Conservation (phyloP, 2,888 invertebrate species). For the Calephelis perditalis region DNA sequence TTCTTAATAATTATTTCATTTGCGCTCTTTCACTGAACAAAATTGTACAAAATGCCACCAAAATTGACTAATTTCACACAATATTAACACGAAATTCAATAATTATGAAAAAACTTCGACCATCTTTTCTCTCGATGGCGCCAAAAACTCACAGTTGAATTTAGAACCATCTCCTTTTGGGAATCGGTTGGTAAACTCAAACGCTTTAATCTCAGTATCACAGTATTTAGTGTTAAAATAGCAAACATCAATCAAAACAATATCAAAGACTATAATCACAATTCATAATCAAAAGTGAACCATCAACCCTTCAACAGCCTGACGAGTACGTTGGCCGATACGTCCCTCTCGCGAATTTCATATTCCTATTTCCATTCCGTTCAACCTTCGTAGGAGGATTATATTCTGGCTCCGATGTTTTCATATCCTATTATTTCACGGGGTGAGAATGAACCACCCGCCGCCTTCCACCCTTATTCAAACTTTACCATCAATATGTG, state of each 20-base stretch:
- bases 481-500: constrained; percentile 46
- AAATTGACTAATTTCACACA: too few relatives aligned
- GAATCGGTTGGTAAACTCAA: not conserved
- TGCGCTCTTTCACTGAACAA: too few relatives aligned
- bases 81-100: too few relatives aligned
- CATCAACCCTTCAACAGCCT: constrained; percentile 63
- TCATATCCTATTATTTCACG: constrained; percentile 77
- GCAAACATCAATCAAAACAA: too few relatives aligned
- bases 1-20: too few relatives aligned
- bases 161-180: too few relatives aligned
- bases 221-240: too few relatives aligned
- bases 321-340: constrained; percentile 51
- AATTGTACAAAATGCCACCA: too few relatives aligned
- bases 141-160: too few relatives aligned
- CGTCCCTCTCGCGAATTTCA: constrained; percentile 73
- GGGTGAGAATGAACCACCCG: constrained; percentile 76
- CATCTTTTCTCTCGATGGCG: too few relatives aligned
- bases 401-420: constrained; percentile 77
- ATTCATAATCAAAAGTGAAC: constrained; percentile 60
- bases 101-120: too few relatives aligned
- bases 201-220: too few relatives aligned
- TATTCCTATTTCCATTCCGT: constrained; percentile 72
- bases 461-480: constrained; percentile 59
- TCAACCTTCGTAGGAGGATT: constrained; percentile 74
- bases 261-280: constrained; percentile 37